These are phyloP conservation scores for Tadarida brasiliensis DNA, from an alignment of 2,797 vertebrate species.

Conservation along the genomic window DNA sequence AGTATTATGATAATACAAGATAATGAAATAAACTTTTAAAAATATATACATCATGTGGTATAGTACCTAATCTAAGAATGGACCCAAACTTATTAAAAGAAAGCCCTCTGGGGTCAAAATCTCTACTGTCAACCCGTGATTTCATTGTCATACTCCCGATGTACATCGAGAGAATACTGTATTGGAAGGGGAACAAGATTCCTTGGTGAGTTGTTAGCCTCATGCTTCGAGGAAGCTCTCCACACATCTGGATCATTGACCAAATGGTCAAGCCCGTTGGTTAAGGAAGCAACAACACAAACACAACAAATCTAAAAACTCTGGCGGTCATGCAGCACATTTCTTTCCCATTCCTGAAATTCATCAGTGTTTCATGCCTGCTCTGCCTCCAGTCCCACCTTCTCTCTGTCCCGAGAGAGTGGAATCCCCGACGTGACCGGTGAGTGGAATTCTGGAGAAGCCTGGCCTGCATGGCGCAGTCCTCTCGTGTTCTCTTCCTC, in stretches of 20 bases:
- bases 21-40: background rate
- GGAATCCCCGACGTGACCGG: background rate
- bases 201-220: background rate
- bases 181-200: background rate
- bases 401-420: background rate
- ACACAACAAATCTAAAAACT: background rate
- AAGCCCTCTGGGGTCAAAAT: background rate
- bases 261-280: background rate
- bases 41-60: background rate
- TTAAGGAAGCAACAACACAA: background rate
- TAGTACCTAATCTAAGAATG: background rate
- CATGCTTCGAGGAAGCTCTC: background rate
- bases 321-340: rapidly evolving
- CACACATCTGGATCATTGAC: background rate
- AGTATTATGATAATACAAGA: conserved; percentile 4
- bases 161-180: background rate
- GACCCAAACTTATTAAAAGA: background rate
- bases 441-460: background rate
- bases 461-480: rapidly evolving
- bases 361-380: background rate
- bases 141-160: background rate
- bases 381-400: background rate
- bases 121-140: background rate
- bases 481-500: background rate
- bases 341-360: background rate